Evolutionary conservation across 2,797 vertebrate genomes (phyloP).

Genomic region (Neosilurus hyrtlii): DNA sequence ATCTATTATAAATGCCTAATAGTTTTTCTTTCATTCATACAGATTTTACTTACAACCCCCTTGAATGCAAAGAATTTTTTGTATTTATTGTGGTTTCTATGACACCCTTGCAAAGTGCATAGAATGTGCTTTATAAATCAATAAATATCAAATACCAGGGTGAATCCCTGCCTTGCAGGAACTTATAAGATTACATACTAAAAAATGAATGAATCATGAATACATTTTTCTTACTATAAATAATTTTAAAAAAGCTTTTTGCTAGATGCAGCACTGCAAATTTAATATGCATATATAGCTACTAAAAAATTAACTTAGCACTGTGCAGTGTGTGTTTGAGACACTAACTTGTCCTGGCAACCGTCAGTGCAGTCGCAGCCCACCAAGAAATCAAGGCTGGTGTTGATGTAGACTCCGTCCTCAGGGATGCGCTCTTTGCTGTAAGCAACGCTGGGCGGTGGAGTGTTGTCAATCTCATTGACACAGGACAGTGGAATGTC

Average conservation of each 20-base stretch:
- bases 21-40: too few relatives aligned
- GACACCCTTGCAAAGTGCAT: too few relatives aligned
- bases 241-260: not conserved
- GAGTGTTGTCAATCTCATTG: slow-evolving; percentile 90
- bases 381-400: slow-evolving; percentile 87
- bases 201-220: not conserved
- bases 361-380: slow-evolving; percentile 95
- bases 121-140: too few relatives aligned
- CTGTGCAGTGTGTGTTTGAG: not conserved
- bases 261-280: not conserved
- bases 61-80: too few relatives aligned
- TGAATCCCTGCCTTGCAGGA: not conserved
- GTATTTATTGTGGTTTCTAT: too few relatives aligned
- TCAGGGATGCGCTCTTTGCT: slow-evolving; percentile 95
- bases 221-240: too few relatives aligned
- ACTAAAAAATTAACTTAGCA: not conserved
- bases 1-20: too few relatives aligned
- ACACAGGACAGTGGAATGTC: slow-evolving; percentile 95
- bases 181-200: not conserved
- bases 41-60: too few relatives aligned
- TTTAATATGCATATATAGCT: not conserved
- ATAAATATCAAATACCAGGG: not conserved
- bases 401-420: slow-evolving; percentile 94
- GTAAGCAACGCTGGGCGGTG: slow-evolving; percentile 91
- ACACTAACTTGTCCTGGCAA: slow-evolving; percentile 90